Evolutionary conservation across 1,140 invertebrate genomes (phyloP), one percentile per base, ranked within the genome.

Genomic region (Eupeodes corollae): DNA sequence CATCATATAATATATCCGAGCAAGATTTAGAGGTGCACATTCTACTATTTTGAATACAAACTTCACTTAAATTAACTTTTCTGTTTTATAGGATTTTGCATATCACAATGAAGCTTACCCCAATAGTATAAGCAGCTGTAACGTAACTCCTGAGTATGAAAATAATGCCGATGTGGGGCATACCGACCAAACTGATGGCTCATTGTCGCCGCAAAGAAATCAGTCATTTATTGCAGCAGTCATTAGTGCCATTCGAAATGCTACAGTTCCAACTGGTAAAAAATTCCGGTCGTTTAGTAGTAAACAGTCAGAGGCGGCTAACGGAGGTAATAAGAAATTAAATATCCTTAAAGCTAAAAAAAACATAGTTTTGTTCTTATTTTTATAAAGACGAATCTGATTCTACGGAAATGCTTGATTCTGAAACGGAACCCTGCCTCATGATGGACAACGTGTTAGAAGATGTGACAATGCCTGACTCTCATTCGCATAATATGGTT

Each of bases 51-150:
- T 26, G 5, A n/a, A 11, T 26, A 30, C 6, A n/a, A 11, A n/a
- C 19, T 31, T 26, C 11, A 43, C 14, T 41, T 5, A 42, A 59
- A 14, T 12, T 5, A 6, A 40, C 11, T 19, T 18, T 5, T 21
- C 8, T 40, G 6, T 40, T 19, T 33, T 3, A 26, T 51, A 82
- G 79, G 80, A 83, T 56, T 76, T 82, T 38, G 78, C 85, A 43
- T 86, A 80, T 63, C 81, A 84, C 57, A 84, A 84, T 48, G 83
- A 86, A 58, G 81, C 77, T 0, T 82, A 79, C 60, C 79, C 78
- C 60, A 73, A 78, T 54, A 75, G 76, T 54, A 75, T 72, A 42
- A 77, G 74, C 52, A 76, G 75, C 56, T 64, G 71, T 13, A 77
- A 79, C 43, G 73, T 73, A 5, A 79, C 76, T 57, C 77, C 75